Percentiles rank a stretch among this genome's conserved stretches.
Conservation (phyloP, 2,113 vertebrate genomes). For the Seriola rivoliana region DNA sequence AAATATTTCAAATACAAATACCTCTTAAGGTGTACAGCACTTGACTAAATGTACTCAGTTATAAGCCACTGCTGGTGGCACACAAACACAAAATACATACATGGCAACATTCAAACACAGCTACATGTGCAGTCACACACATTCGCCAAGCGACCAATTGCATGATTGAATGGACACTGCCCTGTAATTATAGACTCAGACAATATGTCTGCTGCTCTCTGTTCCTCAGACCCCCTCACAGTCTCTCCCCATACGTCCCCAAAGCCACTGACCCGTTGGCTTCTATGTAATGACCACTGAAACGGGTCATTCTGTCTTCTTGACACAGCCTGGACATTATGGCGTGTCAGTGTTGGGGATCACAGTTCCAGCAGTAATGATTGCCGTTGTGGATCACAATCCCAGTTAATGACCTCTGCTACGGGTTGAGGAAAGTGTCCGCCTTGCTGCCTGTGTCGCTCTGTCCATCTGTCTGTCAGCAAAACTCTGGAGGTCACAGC, state of each 20-base stretch:
- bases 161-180: constrained; percentile 61
- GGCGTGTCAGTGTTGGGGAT: constrained; percentile 59
- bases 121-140: constrained; percentile 28
- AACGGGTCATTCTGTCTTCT: constrained; percentile 73
- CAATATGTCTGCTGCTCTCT: constrained; percentile 72
- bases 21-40: not conserved
- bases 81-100: constrained; percentile 17
- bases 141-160: constrained; percentile 46
- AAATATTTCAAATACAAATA: not conserved
- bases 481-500: constrained; percentile 51
- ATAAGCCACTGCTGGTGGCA: not conserved
- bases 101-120: constrained; percentile 19
- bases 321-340: constrained; percentile 69
- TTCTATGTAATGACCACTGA: constrained; percentile 72
- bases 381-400: constrained; percentile 70
- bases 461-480: constrained; percentile 64
- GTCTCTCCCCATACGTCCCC: constrained; percentile 38
- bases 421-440: constrained; percentile 44
- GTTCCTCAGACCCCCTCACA: constrained; percentile 36
- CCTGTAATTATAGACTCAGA: constrained; percentile 72
- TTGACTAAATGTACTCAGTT: not conserved
- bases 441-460: constrained; percentile 39
- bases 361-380: constrained; percentile 67
- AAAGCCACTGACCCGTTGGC: constrained; percentile 68
- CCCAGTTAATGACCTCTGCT: constrained; percentile 74